Conservation (phyloP, 37 sponge, comb jelly and placozoan species). For the Aphrocallistes beatrix region DNA sequence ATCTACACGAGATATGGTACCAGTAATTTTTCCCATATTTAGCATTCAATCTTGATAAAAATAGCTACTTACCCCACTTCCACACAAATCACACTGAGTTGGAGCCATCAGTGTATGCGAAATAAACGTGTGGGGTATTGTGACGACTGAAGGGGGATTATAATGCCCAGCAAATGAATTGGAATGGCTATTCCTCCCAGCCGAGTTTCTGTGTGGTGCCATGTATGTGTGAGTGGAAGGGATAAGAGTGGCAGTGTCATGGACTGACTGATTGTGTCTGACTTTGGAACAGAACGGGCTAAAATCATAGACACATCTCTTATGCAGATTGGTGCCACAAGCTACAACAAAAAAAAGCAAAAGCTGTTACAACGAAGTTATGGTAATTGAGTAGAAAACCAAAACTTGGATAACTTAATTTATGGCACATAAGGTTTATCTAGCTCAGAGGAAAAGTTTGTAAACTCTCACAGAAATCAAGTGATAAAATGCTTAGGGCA, state of each 20-base stretch:
- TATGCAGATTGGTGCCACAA: conserved; percentile 75
- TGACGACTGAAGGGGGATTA: background rate
- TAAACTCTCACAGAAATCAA: too few species aligned
- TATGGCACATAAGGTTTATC: too few species aligned
- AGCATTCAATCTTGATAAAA: background rate
- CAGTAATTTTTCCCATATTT: too few species aligned
- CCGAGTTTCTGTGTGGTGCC: background rate
- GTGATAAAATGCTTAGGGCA: too few species aligned
- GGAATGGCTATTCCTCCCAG: background rate
- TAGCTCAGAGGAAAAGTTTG: too few species aligned
- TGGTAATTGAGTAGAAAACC: background rate
- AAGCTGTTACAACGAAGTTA: background rate
- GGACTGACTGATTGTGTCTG: background rate
- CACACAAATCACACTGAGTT: conserved; percentile 75
- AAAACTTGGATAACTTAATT: too few species aligned
- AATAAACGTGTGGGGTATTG: conserved; percentile 79
- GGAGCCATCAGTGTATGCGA: conserved; percentile 58
- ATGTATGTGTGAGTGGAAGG: background rate
- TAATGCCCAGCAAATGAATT: background rate
- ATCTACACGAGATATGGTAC: conserved; percentile 29
- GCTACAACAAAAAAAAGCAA: conserved; percentile 29
- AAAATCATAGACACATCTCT: conserved; percentile 72
- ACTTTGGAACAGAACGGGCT: conserved; percentile 72
- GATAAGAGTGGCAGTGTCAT: background rate
- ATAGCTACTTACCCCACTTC: conserved; percentile 49